Conservation (phyloP, 2,797 vertebrate species). For the Spinus pinus region DNA sequence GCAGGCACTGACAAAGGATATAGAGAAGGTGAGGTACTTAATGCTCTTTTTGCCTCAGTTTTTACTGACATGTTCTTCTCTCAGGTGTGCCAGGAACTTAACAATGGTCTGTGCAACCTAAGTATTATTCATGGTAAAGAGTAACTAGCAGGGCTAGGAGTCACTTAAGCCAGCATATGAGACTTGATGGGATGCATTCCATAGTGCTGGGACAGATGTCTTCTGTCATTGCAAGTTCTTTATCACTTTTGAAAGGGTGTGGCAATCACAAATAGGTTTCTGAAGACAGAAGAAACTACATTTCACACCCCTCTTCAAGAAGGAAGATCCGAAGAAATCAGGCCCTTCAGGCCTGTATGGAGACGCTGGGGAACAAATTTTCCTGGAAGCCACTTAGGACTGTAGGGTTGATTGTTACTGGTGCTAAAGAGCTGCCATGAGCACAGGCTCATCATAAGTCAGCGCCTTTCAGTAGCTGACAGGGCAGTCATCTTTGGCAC, state of each 20-base stretch:
- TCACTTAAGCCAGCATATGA: neutral
- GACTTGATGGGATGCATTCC: neutral
- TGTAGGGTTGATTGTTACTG: neutral
- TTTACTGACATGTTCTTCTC: neutral
- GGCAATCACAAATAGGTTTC: neutral
- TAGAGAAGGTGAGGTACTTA: neutral
- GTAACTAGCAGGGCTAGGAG: neutral
- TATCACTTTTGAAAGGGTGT: neutral
- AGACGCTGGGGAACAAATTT: neutral
- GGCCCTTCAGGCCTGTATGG: neutral
- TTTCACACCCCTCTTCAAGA: neutral
- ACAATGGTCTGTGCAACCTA: neutral
- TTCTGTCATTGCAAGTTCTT: neutral
- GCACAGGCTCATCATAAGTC: neutral
- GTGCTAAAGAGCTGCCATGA: neutral
- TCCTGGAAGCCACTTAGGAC: neutral
- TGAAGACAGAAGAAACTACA: neutral
- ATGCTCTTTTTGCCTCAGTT: neutral
- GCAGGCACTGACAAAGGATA: neutral
- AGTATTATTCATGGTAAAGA: neutral
- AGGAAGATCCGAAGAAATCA: neutral
- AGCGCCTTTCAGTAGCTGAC: neutral
- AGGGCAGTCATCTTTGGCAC: neutral
- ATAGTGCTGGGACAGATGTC: neutral
- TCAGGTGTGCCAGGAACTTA: neutral